Evolutionary conservation across 1,140 invertebrate genomes (phyloP).

Genomic region (Macrobrachium nipponense): DNA sequence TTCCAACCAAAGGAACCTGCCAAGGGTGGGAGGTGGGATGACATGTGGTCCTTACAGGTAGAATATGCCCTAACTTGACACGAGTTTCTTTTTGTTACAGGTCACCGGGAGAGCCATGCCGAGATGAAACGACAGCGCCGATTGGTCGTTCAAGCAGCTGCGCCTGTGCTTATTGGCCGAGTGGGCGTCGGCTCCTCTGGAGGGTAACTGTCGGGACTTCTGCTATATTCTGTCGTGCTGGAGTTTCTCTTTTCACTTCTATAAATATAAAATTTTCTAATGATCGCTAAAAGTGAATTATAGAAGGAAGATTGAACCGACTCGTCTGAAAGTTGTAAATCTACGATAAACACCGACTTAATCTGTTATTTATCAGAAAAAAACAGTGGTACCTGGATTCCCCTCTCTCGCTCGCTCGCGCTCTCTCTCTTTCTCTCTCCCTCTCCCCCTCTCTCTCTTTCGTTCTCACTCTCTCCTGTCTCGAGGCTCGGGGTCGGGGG

Average conservation of each 20-base stretch:
- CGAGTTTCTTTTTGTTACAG: conserved; percentile 45
- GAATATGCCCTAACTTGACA: conserved; percentile 41
- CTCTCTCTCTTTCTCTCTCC: too few species aligned
- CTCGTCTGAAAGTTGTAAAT: not conserved
- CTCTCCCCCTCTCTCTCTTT: not conserved
- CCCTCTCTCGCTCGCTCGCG: too few species aligned
- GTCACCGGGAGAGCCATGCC: conserved; percentile 31
- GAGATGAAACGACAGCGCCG: conserved; percentile 31
- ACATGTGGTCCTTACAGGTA: not conserved
- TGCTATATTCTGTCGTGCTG: too few species aligned
- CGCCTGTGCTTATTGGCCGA: conserved; percentile 53
- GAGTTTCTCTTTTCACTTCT: too few species aligned
- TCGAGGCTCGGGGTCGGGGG: not conserved
- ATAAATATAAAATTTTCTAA: too few species aligned
- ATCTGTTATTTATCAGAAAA: not conserved
- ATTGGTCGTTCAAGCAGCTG: conserved; percentile 48
- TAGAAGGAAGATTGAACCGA: not conserved
- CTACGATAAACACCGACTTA: too few species aligned
- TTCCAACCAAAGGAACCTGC: not conserved
- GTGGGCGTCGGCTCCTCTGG: conserved; percentile 45
- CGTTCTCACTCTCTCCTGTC: conserved; percentile 22
- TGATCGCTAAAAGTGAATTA: too few species aligned
- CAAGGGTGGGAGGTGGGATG: too few species aligned
- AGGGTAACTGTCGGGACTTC: not conserved
- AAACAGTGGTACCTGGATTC: not conserved